Percentiles rank a stretch among this genome's conserved stretches.
phyloP scores from a whole-genome alignment of 2,888 invertebrate genomes.

The Horisme vitalbata region DNA sequence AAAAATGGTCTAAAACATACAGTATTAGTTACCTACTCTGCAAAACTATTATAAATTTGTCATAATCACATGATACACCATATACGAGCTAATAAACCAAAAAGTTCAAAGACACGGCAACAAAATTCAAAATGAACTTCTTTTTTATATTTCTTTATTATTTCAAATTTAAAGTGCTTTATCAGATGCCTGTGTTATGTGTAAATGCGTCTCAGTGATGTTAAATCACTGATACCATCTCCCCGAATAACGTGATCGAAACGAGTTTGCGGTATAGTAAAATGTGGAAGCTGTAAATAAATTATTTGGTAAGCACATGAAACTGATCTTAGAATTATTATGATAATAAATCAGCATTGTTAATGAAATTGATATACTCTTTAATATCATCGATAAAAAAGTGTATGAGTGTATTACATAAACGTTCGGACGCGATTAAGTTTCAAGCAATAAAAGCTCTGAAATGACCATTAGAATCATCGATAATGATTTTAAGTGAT shows the following conservation, averaged over 20 bases:
- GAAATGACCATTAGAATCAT: background rate
- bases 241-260: background rate
- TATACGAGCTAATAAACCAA: no score
- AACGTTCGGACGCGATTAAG: background rate
- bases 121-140: no score
- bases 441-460: background rate
- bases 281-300: background rate
- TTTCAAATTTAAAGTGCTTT: no score
- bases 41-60: no score
- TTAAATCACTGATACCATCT: constrained; percentile 26
- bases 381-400: background rate
- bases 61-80: no score
- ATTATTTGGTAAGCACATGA: background rate
- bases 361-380: background rate
- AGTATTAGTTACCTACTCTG: no score
- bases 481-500: background rate
- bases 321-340: background rate
- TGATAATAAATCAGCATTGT: background rate
- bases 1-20: no score
- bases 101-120: no score
- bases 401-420: background rate
- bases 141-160: no score
- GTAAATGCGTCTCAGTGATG: constrained; percentile 35
- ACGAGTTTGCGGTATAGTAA: background rate
- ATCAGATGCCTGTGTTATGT: constrained; percentile 9